Base-by-base conservation (phyloP, 2,888 invertebrate genomes). In the Tetragonisca angustula region DNA sequence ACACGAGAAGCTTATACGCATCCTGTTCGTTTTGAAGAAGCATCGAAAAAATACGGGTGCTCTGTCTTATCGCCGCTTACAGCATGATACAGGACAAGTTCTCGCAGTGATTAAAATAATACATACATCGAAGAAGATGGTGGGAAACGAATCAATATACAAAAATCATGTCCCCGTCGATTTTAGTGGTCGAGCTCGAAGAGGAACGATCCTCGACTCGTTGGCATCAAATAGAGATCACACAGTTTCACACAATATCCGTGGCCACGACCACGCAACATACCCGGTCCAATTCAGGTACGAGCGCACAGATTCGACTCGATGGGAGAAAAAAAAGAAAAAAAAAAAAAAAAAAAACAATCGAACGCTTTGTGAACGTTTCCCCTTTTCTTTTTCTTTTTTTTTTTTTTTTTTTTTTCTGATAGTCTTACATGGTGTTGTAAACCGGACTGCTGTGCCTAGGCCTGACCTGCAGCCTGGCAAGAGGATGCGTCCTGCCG, bases 401-500 rank as follows among this genome's bases (percentile, higher is more conserved):
- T 19, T 54, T 19, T 61, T 27, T 27, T 6, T 3, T 27, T 27
- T 50, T 76, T 36, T 36, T 36, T 3, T 43, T 6, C 9, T 9
- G 43, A 43, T 43, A 43, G 43, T 43, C 9, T 97, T 97, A 98
- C 98, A 98, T 98, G 94, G 98, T 98, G 96, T 98, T 98, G 95
- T 97, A 98, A 95, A 98, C 97, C 93, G 97, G 96, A 95, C 97
- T 97, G 95, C 97, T 97, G 95, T 97, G 96, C 95, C 96, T 96
- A 92, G 96, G 96, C 95, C 97, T 96, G 95, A 97, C 96, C 95
- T 97, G 97, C 95, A 98, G 96, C 96, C 97, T 97, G 92, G 98
- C 97, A 93, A 98, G 96, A 89, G 98, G 98, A 96, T 98, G 98
- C 92, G 97, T 98, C 95, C 98, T 98, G 91, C 98, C 98, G 94